Evolutionary conservation across 2,888 invertebrate species (phyloP), one percentile per base, ranked within the genome.

Genomic region (Protula sp.): DNA sequence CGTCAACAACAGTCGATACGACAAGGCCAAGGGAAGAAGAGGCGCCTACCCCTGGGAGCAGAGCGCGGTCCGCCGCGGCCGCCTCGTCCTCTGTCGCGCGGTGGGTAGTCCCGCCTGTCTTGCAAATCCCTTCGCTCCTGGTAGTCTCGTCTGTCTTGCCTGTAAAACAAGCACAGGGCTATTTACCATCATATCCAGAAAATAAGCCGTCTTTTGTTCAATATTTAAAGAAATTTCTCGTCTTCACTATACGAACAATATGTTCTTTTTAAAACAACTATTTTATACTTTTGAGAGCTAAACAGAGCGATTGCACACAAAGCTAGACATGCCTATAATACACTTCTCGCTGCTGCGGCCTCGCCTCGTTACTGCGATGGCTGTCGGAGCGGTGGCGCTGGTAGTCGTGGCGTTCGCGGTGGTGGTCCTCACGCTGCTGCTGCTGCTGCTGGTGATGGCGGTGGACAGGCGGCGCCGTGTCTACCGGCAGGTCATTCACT

Each of bases 401-500:
- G 38, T 30, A 30, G 59, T 2, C 48, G 29, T 22, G 28, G 26
- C 14, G 50, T 26, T 50, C 50, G n/a, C 45, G 27, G 3, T 51
- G 45, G 47, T 59, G 45, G 31, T 54, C 38, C 24, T 47, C 58
- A 5, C 58, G 47, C 24, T 60, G 56, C 31, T 61, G 58, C 53
- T 58, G 59, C 48, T 57, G 62, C 14, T 60, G 61, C 58, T 65
- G 66, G 56, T 67, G 47, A 26, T 51, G 48, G 14, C 56, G 54
- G 5, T 54, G 29, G 51, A 30, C 48, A 26, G n/a, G 3, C 19
- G 22, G 29, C 19, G 24, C 14, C 9, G 29, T 27, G 14, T 57
- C 19, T 26, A 54, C 26, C 2, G 30, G 57, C 30, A 48, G 22
- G 14, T 30, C 27, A 24, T 48, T 30, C 38, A 79, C 89, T 83